Conservation (phyloP, 2,888 invertebrate species). For the Digitonthophagus gazella region DNA sequence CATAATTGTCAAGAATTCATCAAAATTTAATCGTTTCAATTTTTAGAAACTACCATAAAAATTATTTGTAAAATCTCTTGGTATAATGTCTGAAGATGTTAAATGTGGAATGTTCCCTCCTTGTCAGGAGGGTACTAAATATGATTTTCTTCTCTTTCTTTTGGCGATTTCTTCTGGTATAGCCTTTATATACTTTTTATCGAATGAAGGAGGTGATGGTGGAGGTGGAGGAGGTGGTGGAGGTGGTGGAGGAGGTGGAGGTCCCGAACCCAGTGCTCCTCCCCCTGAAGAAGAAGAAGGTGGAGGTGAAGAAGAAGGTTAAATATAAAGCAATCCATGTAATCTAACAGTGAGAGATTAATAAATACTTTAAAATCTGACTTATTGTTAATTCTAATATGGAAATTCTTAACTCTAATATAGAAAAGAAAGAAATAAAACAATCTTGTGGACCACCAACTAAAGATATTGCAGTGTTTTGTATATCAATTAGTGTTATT, state of each 20-base stretch:
- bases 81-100: background rate
- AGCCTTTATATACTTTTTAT: background rate
- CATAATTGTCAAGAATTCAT: too few relatives aligned
- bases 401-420: too few relatives aligned
- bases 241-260: background rate
- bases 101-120: background rate
- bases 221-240: background rate
- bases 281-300: background rate
- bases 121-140: background rate
- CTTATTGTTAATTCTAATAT: background rate
- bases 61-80: background rate
- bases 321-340: background rate
- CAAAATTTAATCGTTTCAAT: too few relatives aligned
- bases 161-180: background rate
- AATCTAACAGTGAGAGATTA: background rate
- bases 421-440: too few relatives aligned
- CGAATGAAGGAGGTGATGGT: background rate
- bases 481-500: background rate
- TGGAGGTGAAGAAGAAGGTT: background rate
- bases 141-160: background rate
- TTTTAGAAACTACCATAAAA: too few relatives aligned
- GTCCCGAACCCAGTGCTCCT: too few relatives aligned
- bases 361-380: background rate
- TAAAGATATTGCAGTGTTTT: background rate
- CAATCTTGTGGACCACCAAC: background rate